Evolutionary conservation across 2,888 invertebrate genomes (phyloP).

Genomic region (Alentia gelatinosa): DNA sequence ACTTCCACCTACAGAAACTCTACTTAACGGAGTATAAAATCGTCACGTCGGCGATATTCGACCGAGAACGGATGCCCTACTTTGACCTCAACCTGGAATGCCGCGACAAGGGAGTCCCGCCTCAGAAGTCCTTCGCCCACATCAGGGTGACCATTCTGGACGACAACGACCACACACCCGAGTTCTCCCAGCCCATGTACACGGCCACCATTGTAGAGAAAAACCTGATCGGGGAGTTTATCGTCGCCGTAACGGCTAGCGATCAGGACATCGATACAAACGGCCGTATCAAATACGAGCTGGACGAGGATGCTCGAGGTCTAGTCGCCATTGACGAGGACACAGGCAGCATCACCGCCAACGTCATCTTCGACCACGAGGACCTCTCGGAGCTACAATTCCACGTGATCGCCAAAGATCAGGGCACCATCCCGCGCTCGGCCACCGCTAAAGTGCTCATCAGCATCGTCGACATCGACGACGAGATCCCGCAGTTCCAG

Average conservation of each 20-base stretch:
- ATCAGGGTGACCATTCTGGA: conserved; percentile 59
- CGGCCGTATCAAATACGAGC: conserved; percentile 70
- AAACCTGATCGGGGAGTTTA: conserved; percentile 50
- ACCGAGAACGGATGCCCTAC: conserved; percentile 58
- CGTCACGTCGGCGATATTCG: conserved; percentile 58
- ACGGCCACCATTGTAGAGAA: conserved; percentile 60
- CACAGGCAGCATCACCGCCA: conserved; percentile 60
- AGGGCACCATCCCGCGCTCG: conserved; percentile 69
- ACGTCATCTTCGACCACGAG: conserved; percentile 62
- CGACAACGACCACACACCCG: conserved; percentile 63
- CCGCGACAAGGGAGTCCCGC: conserved; percentile 57
- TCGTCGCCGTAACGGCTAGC: conserved; percentile 60
- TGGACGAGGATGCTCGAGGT: conserved; percentile 58
- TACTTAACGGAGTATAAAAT: conserved; percentile 58
- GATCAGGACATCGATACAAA: conserved; percentile 70
- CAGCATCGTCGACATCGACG: conserved; percentile 70
- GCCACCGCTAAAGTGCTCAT: conserved; percentile 70
- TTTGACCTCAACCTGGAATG: conserved; percentile 61
- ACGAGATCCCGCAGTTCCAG: conserved; percentile 62
- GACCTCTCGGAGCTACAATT: conserved; percentile 64
- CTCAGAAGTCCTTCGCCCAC: conserved; percentile 49
- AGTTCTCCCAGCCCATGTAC: conserved; percentile 58
- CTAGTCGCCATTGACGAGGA: conserved; percentile 55
- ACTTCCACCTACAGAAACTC: conserved; percentile 70
- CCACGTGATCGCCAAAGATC: conserved; percentile 71